Conservation (phyloP, 2,113 vertebrate genomes). For the Petroica traversi region DNA sequence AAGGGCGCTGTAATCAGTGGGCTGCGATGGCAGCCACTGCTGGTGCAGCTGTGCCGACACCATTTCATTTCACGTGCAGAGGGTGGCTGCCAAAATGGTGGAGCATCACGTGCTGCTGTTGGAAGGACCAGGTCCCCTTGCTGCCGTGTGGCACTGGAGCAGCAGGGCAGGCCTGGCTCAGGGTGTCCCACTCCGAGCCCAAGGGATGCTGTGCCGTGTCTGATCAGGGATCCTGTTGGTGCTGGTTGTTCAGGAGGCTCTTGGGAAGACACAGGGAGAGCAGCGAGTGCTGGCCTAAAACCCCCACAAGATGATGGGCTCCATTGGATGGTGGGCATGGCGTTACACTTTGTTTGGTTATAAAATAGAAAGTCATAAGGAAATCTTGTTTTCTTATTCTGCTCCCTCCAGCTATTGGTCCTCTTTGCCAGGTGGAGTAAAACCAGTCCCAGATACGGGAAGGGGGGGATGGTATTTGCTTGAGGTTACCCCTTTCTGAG, state of each 20-base stretch:
- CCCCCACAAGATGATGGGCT: fast-evolving
- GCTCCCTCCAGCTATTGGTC: not conserved
- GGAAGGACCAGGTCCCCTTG: fast-evolving
- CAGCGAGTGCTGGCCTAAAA: fast-evolving
- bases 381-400: not conserved
- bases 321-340: fast-evolving
- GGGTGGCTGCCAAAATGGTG: not conserved
- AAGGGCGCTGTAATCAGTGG: not conserved
- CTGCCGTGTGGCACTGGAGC: not conserved
- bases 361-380: not conserved
- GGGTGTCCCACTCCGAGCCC: fast-evolving
- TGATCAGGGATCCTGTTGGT: fast-evolving
- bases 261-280: not conserved
- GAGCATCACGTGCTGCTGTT: not conserved
- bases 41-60: slow-evolving; percentile 7
- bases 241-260: not conserved
- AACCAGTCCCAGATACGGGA: not conserved
- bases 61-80: not conserved
- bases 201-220: fast-evolving
- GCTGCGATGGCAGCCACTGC: not conserved
- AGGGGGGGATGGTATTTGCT: not conserved
- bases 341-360: not conserved
- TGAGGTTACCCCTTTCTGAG: not conserved
- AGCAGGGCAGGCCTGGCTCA: not conserved
- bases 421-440: not conserved